A percentile compares a stretch with the other conserved stretches of the same genome.
phyloP scores from a whole-genome alignment of 1,140 invertebrate species.

The Hycleus phaleratus region DNA sequence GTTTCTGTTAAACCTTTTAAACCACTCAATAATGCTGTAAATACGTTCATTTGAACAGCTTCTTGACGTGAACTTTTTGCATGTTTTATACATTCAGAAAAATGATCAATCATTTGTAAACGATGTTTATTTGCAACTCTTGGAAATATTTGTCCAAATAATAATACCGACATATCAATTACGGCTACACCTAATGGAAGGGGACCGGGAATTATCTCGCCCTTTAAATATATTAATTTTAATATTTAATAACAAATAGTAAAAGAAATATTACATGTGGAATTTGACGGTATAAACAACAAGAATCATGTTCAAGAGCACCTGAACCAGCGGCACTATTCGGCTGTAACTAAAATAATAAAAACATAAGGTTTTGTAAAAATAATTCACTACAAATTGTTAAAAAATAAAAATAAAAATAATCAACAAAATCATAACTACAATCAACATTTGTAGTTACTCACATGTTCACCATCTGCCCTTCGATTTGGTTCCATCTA shows the following conservation, averaged over 20 bases:
- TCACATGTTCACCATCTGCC: slow-evolving; percentile 65
- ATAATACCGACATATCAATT: slow-evolving; percentile 85
- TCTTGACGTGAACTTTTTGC: slow-evolving; percentile 88
- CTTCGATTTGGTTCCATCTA: slow-evolving; percentile 71
- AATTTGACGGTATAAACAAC: slow-evolving; percentile 73
- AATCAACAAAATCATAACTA: slow-evolving; percentile 23
- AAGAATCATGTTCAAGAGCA: slow-evolving; percentile 91
- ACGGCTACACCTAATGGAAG: slow-evolving; percentile 93
- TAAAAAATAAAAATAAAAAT: slow-evolving; percentile 7
- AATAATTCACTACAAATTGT: background rate
- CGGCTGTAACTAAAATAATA: slow-evolving; percentile 64
- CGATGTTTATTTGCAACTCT: slow-evolving; percentile 92
- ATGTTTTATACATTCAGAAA: slow-evolving; percentile 87
- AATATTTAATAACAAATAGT: slow-evolving; percentile 24
- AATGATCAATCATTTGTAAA: slow-evolving; percentile 95
- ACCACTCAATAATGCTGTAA: slow-evolving; percentile 85
- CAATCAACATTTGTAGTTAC: slow-evolving; percentile 38
- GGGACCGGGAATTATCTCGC: slow-evolving; percentile 67
- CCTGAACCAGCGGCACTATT: slow-evolving; percentile 91
- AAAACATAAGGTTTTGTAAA: background rate
- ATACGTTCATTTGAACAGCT: slow-evolving; percentile 95
- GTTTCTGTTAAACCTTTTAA: slow-evolving; percentile 82
- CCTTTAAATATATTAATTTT: slow-evolving; percentile 38
- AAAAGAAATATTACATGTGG: slow-evolving; percentile 47
- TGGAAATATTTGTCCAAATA: slow-evolving; percentile 93